phyloP scores from a whole-genome alignment of 2,797 vertebrate genomes.

The Bradypodion pumilum region DNA sequence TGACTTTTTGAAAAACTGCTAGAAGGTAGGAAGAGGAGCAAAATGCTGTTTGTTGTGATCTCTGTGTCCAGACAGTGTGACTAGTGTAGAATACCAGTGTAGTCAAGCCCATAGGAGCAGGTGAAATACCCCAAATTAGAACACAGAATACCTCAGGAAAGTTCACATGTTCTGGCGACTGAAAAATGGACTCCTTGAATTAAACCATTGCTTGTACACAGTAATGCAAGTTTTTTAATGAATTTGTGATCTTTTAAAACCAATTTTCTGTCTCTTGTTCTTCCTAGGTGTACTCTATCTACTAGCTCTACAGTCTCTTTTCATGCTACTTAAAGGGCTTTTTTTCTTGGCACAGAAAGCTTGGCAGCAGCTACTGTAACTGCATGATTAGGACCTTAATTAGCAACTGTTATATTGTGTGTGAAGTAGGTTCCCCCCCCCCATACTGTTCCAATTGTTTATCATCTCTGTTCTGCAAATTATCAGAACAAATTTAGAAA shows the following conservation, averaged over 20 bases:
- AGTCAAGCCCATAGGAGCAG: too few relatives aligned
- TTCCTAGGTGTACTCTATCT: not conserved
- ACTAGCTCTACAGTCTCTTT: not conserved
- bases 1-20: too few relatives aligned
- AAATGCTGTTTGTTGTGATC: too few relatives aligned
- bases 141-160: not conserved
- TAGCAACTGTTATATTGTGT: not conserved
- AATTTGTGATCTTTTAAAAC: not conserved
- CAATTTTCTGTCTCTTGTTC: not conserved
- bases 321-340: not conserved
- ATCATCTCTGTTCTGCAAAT: not conserved
- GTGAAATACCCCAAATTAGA: not conserved
- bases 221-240: not conserved
- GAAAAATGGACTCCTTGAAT: not conserved
- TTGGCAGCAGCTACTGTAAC: not conserved
- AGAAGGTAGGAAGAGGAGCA: too few relatives aligned
- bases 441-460: not conserved
- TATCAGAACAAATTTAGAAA: conserved; percentile 31
- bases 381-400: conserved; percentile 3
- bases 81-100: too few relatives aligned
- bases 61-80: too few relatives aligned
- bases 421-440: not conserved
- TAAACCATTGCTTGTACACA: not conserved
- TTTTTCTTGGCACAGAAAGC: not conserved
- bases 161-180: not conserved